Evolutionary conservation across 2,797 vertebrate species (phyloP).

Genomic region (Galaxias olidus): DNA sequence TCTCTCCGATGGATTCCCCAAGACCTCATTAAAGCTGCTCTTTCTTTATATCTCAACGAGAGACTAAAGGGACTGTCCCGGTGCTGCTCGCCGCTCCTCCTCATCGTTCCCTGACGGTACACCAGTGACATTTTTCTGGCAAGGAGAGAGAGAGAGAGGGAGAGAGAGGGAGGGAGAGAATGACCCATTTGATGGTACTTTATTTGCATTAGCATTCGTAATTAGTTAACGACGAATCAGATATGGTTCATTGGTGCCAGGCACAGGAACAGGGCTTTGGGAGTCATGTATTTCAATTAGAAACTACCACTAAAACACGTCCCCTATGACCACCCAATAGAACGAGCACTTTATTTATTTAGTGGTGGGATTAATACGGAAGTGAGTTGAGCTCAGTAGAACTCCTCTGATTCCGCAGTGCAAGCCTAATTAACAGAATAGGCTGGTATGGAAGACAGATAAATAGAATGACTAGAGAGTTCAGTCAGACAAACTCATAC

Average conservation of each 20-base stretch:
- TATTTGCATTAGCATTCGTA: conserved; percentile 98
- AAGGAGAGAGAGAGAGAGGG: conserved; percentile 52
- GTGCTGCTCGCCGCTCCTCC: conserved; percentile 50
- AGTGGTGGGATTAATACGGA: conserved; percentile 77
- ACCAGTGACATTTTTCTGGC: conserved; percentile 82
- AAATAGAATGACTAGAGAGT: too few relatives aligned
- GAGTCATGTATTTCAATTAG: conserved; percentile 93
- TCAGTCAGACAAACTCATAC: too few relatives aligned
- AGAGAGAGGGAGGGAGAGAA: conserved; percentile 30
- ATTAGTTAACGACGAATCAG: conserved; percentile 99
- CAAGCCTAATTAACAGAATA: neutral
- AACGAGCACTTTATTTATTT: conserved; percentile 88
- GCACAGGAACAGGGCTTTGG: conserved; percentile 87
- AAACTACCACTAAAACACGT: conserved; percentile 83
- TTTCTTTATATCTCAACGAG: conserved; percentile 63
- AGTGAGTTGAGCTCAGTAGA: neutral
- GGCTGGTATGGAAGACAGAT: too few relatives aligned
- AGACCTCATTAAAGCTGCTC: conserved; percentile 73
- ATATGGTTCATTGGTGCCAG: conserved; percentile 93
- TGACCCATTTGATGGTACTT: conserved; percentile 85
- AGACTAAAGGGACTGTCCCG: conserved; percentile 75
- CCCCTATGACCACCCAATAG: conserved; percentile 81
- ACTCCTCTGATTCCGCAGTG: neutral
- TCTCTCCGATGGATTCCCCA: conserved; percentile 66
- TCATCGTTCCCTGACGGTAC: conserved; percentile 55